These are phyloP conservation scores for Microtus montanus DNA, from an alignment of 2,113 vertebrate species.

Conservation along the genomic window DNA sequence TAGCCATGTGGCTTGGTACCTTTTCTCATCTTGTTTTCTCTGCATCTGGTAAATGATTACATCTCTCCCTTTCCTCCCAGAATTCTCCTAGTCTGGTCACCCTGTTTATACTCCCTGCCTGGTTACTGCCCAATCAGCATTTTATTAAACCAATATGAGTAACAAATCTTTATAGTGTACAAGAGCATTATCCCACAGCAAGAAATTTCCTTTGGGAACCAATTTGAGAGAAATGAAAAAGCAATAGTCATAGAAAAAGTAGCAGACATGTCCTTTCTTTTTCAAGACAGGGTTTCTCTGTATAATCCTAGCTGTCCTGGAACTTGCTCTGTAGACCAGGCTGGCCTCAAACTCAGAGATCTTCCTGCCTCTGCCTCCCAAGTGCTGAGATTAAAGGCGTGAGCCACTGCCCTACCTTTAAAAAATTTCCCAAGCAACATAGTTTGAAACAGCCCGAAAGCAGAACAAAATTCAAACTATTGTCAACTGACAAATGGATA, in stretches of 20 bases:
- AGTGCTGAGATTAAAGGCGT: too few species aligned
- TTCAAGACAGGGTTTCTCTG: not conserved
- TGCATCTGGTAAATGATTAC: too few species aligned
- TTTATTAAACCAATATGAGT: too few species aligned
- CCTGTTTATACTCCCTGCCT: too few species aligned
- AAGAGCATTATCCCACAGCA: too few species aligned
- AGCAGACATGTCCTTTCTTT: not conserved
- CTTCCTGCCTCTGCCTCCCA: not conserved
- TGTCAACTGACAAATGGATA: not conserved
- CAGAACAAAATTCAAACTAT: not conserved
- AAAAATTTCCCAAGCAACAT: not conserved
- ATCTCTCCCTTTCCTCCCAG: too few species aligned
- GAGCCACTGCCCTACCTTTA: not conserved
- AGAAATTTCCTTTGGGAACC: not conserved
- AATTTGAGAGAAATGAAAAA: not conserved
- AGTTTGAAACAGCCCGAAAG: not conserved
- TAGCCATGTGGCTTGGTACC: too few species aligned
- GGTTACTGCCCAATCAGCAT: too few species aligned
- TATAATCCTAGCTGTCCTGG: not conserved
- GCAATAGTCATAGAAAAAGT: not conserved
- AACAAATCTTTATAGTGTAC: too few species aligned
- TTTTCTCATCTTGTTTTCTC: too few species aligned
- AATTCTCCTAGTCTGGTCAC: too few species aligned
- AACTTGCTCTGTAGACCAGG: not conserved
- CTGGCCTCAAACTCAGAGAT: not conserved